Base-by-base conservation (phyloP, 1,140 invertebrate species). In the Vollenhovia emeryi region DNA sequence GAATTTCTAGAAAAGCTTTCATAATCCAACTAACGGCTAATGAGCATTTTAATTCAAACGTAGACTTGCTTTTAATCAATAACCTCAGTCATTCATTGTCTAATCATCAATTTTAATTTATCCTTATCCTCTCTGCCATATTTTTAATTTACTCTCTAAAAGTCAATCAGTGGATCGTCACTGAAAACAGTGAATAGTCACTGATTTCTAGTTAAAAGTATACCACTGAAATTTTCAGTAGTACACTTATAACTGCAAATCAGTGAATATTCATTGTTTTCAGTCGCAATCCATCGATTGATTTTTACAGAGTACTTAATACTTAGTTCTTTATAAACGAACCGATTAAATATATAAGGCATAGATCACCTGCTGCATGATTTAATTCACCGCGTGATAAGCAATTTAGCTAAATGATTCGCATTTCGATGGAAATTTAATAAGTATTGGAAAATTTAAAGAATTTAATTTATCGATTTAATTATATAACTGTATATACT, bases 61-160 rank as follows among this genome's bases (percentile, higher is more conserved):
- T 55, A 52, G 55, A 71, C 43, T 86, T 52, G 30, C 64, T 11
- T 84, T 52, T 62, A 71, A 43, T 84, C 15, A 21, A 21, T n/a
- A 24, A 33, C 4, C 15, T 50, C 60, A 30, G 9, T n/a, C 21
- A 43, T 79, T 40, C 27, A 45, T 33, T 36, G 13, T 0, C 13
- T n/a, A 84, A 84, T 73, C 11, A 55, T 74, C 15, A 36, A 13
- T 36, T 36, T 33, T 7, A 50, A 30, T 33, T 50, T 7, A 27
- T 71, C 5, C 4, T 74, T 13, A 8, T 24, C n/a, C n/a, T n/a
- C n/a, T n/a, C n/a, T 13, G 13, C 4, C 5, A 27, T 13, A 40
- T 36, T 52, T 55, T 9, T n/a, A 50, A 33, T 50, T 48, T 60
- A 60, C n/a, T n/a, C n/a, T n/a, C n/a, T n/a, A n/a, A n/a, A n/a